These are phyloP conservation scores for Nyctereutes procyonoides DNA, from an alignment of 2,113 vertebrate genomes.

Conservation along the genomic window DNA sequence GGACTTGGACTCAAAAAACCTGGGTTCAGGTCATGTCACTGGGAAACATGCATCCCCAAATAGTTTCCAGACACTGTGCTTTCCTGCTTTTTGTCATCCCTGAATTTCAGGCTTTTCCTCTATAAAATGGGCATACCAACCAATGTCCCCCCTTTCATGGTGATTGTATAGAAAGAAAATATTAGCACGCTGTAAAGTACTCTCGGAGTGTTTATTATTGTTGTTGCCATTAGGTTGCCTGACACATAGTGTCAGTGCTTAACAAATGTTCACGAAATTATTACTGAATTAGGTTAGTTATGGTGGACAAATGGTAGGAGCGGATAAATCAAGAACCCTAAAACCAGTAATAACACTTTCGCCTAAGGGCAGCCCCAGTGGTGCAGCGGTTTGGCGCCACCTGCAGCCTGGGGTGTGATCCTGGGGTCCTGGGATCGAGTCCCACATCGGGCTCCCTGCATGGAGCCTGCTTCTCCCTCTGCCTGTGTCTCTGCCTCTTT, in stretches of 20 bases:
- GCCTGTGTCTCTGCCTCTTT: too few species aligned
- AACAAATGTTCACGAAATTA: not conserved
- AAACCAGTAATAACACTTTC: slow-evolving; percentile 5
- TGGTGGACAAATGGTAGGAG: not conserved
- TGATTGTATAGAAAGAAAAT: not conserved
- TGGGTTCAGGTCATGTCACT: not conserved
- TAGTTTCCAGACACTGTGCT: not conserved
- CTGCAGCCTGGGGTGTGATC: too few species aligned
- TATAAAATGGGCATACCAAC: not conserved
- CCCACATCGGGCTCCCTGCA: too few species aligned
- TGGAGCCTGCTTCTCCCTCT: too few species aligned
- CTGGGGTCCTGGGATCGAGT: too few species aligned
- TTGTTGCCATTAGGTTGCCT: not conserved
- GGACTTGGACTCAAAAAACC: not conserved
- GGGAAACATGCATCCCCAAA: not conserved
- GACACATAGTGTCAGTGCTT: not conserved
- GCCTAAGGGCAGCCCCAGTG: not conserved
- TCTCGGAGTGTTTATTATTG: not conserved
- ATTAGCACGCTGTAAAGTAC: not conserved
- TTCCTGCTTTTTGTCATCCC: not conserved
- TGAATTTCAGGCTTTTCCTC: slow-evolving; percentile 20
- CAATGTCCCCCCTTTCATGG: not conserved
- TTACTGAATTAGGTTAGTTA: slow-evolving; percentile 9
- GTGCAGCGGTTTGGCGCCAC: too few species aligned
- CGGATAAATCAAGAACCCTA: not conserved